Base-by-base conservation (phyloP, 2,113 vertebrate genomes). In the Connochaetes taurinus region DNA sequence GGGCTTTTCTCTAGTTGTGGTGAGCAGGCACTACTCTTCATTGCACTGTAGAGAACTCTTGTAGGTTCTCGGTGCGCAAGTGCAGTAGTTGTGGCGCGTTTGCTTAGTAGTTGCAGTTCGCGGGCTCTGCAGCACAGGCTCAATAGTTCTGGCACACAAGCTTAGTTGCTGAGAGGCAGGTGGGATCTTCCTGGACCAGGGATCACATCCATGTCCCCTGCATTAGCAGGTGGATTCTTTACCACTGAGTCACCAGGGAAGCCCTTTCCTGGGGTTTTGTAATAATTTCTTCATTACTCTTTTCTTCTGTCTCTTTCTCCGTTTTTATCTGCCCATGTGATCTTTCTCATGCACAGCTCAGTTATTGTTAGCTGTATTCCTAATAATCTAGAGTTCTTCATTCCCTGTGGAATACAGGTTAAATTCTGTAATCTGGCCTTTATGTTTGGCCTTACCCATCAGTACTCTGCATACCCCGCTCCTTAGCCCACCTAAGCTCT, bases 381-480 rank as follows among this genome's bases (percentile, higher is more conserved):
- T n/a, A 64, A 71, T 55, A 58, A 43, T 81, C 8, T 52, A 40
- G 8, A 11, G 17, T 62, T 91, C 71, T 94, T 58, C 52, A 6
- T 17, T 82, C 23, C 81, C 15, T n/a, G 1, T 91, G 90, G 52
- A 87, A 76, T 74, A 76, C 62, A 81, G 31, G 45, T 81, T 80
- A 27, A 81, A n/a, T 52, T 36, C n/a, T 60, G 80, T 62, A 4
- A 17, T 71, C 21, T 74, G 11, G 14, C 4, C 4, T 64, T 58
- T 47, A 84, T 19, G 81, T 76, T 45, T 62, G 45, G 55, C 52
- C 31, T 67, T 57, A 78, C 5, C 47, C 27, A 1, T 29, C 23
- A 6, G 33, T 52, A 33, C 2, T 33, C 50, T 87, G 3, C 27
- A 27, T 2, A 13, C 3, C 6, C 8, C 0, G 4, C 3, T 1